Evolutionary conservation across 2,888 invertebrate genomes (phyloP), one percentile per base, ranked within the genome.

Genomic region (Apodemia hepburni): DNA sequence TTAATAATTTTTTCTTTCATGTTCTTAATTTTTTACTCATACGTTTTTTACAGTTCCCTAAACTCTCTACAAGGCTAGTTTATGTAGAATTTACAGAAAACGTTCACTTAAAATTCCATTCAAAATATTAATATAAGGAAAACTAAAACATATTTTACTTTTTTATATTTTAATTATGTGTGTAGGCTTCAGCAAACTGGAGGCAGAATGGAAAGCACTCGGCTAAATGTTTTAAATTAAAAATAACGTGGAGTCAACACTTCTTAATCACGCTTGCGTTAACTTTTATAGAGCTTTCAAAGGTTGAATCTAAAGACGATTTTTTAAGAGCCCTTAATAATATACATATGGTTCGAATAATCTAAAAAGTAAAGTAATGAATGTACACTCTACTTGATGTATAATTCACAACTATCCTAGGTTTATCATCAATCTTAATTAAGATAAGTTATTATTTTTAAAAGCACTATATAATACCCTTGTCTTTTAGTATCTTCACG

Each of bases 201-300:
- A 57, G 29, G 54, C 54, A 57, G 27, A 57, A 57, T 29, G 54
- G n/a, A 57, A 57, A 57, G 54, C 29, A 57, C 54, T 57, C 29
- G 54, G 15, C 29, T 57, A 57, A 57, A 57, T 57, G 54, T 57
- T 57, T 57, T 57, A 57, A 57, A 57, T 57, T 57, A 57, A 57
- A 45, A 57, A 57, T 57, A 57, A 29, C 54, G 54, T 57, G 27
- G 29, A 57, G 54, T 29, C 54, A 7, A 29, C 54, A 29, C 54
- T 57, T 57, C 54, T 57, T 57, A 57, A 57, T 57, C 54, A 57
- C 27, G 54, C 54, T 27, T 29, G 54, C 54, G 15, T 57, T 27
- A 27, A 57, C 29, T 57, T 29, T 57, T 29, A 27, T 15, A 57
- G 29, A 57, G 54, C 54, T 27, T 27, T 57, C 27, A 57, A 57